Evolutionary conservation across 1,140 invertebrate species (phyloP).

Genomic region (Delia radicum): DNA sequence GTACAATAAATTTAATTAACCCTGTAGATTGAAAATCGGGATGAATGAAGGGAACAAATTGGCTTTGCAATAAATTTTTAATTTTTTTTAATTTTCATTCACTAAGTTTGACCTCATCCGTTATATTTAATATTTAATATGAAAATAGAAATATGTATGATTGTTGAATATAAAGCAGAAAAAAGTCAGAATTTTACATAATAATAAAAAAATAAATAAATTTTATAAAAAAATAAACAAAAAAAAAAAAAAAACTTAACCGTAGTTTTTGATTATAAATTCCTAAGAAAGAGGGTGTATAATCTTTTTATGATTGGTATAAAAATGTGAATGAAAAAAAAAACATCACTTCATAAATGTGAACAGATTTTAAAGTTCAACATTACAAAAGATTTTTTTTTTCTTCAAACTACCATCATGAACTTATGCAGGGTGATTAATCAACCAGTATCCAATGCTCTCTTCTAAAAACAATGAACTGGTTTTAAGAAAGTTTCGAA

Average conservation of each 20-base stretch:
- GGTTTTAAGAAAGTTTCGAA: too few relatives aligned
- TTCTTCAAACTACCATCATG: not conserved
- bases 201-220: not conserved
- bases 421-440: not conserved
- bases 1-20: too few relatives aligned
- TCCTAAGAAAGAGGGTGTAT: not conserved
- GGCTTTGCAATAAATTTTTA: too few relatives aligned
- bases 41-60: too few relatives aligned
- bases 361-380: not conserved
- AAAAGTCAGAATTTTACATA: not conserved
- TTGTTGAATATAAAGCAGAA: not conserved
- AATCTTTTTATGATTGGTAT: not conserved
- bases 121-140: too few relatives aligned
- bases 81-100: too few relatives aligned
- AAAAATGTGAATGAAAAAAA: not conserved
- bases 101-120: too few relatives aligned
- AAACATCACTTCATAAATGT: not conserved
- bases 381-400: not conserved
- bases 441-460: too few relatives aligned
- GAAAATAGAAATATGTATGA: not conserved
- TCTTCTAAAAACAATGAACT: too few relatives aligned
- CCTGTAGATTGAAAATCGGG: too few relatives aligned
- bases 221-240: not conserved
- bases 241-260: not conserved
- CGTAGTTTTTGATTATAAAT: not conserved